A percentile compares a stretch with the other conserved stretches of the same genome.
Evolutionary conservation across 2,888 invertebrate genomes (phyloP).

Genomic region (Heliconius charithonia): DNA sequence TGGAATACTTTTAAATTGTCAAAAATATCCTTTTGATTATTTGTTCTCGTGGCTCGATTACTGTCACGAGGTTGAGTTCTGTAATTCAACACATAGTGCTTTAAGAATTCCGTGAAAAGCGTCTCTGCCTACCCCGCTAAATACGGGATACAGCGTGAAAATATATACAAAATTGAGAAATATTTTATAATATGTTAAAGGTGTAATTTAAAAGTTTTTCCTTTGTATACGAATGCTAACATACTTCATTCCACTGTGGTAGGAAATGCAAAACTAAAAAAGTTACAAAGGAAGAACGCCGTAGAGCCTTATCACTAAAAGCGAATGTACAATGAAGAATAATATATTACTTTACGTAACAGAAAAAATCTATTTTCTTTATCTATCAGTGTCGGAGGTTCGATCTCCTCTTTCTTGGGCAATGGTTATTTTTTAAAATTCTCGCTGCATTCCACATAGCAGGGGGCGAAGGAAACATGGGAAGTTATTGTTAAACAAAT

Average conservation of each 20-base stretch:
- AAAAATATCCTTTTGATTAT: too few species aligned
- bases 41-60: too few species aligned
- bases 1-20: too few species aligned
- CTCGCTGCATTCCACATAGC: background rate
- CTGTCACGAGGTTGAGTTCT: background rate
- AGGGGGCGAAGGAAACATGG: background rate
- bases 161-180: background rate
- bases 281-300: constrained; percentile 38
- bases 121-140: background rate
- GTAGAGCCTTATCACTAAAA: constrained; percentile 15
- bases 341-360: background rate
- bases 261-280: constrained; percentile 21
- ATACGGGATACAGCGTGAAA: background rate
- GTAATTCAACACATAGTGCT: background rate
- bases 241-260: background rate
- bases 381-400: background rate
- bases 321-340: background rate
- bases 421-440: background rate
- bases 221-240: background rate
- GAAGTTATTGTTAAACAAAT: background rate
- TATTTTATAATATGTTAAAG: background rate
- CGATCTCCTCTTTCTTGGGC: background rate
- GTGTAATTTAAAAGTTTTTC: background rate
- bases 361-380: background rate
- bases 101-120: background rate